phyloP scores from a whole-genome alignment of 2,888 invertebrate genomes.

The Linnaemya vulpina region DNA sequence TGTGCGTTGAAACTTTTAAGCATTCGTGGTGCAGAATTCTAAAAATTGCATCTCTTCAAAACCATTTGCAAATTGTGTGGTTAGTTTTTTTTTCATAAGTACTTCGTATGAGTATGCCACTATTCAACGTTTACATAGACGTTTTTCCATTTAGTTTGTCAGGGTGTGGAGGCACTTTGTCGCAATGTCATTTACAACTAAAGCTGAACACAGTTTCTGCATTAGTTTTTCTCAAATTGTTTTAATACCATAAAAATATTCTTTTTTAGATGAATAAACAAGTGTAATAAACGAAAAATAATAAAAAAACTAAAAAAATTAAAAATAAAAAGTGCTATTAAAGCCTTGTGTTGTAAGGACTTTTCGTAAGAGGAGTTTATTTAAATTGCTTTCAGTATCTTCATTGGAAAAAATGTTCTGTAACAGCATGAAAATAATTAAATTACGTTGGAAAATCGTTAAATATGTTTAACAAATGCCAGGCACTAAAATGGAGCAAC shows the following conservation, averaged over 20 bases:
- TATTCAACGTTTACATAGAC: conserved; percentile 28
- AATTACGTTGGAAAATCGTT: neutral
- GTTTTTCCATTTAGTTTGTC: conserved; percentile 17
- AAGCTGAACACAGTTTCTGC: conserved; percentile 68
- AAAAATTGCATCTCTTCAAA: conserved; percentile 69
- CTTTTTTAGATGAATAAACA: conserved; percentile 22
- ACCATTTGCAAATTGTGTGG: conserved; percentile 71
- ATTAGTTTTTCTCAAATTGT: conserved; percentile 57
- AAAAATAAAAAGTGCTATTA: conserved; percentile 40
- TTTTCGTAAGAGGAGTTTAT: conserved; percentile 19
- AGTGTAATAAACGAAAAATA: conserved; percentile 30
- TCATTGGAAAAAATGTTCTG: conserved; percentile 9
- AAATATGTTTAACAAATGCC: neutral
- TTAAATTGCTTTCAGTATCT: conserved; percentile 42
- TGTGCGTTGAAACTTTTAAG: conserved; percentile 35
- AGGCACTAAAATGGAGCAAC: neutral
- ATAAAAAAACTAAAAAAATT: conserved; percentile 23
- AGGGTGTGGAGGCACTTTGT: conserved; percentile 47
- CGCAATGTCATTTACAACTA: conserved; percentile 57
- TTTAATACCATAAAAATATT: conserved; percentile 30
- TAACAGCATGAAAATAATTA: neutral
- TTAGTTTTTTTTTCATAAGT: conserved; percentile 45
- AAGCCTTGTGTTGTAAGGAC: conserved; percentile 13
- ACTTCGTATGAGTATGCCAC: conserved; percentile 55
- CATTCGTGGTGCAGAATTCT: conserved; percentile 58